A percentile compares a stretch with the other conserved stretches of the same genome.
Conservation (phyloP, 2,888 invertebrate species). For the Tolmerus cingulatus region DNA sequence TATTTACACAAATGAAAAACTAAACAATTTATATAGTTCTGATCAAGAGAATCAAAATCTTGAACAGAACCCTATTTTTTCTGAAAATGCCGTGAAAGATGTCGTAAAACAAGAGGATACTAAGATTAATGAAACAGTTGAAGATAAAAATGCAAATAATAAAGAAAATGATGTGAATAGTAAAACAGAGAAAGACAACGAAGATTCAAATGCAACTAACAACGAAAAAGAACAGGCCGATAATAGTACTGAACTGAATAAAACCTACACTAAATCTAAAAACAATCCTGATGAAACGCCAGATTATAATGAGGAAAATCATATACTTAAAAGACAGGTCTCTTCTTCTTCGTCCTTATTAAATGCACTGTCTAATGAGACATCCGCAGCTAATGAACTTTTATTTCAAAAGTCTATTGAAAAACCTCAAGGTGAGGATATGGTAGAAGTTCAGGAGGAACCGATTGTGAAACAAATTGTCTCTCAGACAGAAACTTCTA, state of each 20-base stretch:
- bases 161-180: not conserved
- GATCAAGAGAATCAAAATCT: not conserved
- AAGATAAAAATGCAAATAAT: not conserved
- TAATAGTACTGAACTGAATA: not conserved
- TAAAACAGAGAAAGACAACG: not conserved
- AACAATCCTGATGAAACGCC: not conserved
- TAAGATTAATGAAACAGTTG: not conserved
- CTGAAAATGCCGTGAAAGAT: not conserved
- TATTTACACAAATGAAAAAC: not conserved
- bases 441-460: not conserved
- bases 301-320: not conserved
- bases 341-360: not conserved
- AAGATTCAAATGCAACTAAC: not conserved
- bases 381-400: not conserved
- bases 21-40: not conserved
- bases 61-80: not conserved
- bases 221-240: not conserved
- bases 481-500: conserved; percentile 25
- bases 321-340: not conserved
- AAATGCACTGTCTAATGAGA: not conserved
- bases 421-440: not conserved
- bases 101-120: not conserved
- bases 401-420: not conserved
- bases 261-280: not conserved
- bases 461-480: not conserved